These are phyloP conservation scores for Lydus trimaculatus DNA, from an alignment of 2,888 invertebrate species.

Conservation along the genomic window DNA sequence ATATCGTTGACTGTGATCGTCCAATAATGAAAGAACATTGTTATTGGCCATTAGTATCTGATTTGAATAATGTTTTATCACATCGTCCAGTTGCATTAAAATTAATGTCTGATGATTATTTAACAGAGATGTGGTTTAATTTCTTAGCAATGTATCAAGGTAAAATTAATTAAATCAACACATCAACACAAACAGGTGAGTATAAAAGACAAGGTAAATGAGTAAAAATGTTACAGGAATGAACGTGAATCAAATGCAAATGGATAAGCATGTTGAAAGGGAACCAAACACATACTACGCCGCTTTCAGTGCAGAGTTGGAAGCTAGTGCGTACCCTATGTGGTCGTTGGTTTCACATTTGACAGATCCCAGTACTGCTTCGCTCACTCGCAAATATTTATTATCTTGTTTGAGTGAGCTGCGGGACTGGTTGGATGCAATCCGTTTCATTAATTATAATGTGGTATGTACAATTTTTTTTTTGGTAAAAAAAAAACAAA, in stretches of 20 bases:
- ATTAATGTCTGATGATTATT: constrained; percentile 86
- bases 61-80: constrained; percentile 94
- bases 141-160: constrained; percentile 95
- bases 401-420: constrained; percentile 79
- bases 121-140: constrained; percentile 96
- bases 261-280: constrained; percentile 92
- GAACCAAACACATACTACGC: constrained; percentile 98
- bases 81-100: constrained; percentile 90
- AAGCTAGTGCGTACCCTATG: constrained; percentile 97
- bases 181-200: constrained; percentile 9
- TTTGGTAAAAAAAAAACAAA: no score
- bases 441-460: constrained; percentile 74
- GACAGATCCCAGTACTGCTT: constrained; percentile 74
- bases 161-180: constrained; percentile 50
- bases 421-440: constrained; percentile 88
- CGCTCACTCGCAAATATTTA: constrained; percentile 78
- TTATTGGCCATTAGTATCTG: constrained; percentile 97
- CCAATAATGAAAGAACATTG: constrained; percentile 97
- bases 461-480: constrained; percentile 63
- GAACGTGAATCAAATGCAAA: constrained; percentile 94
- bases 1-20: constrained; percentile 90
- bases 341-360: constrained; percentile 95
- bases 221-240: constrained; percentile 70
- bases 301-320: constrained; percentile 96
- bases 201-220: neutral